These are phyloP conservation scores for Halcyon leucocephala DNA, from an alignment of 2,797 vertebrate genomes.

Conservation along the genomic window DNA sequence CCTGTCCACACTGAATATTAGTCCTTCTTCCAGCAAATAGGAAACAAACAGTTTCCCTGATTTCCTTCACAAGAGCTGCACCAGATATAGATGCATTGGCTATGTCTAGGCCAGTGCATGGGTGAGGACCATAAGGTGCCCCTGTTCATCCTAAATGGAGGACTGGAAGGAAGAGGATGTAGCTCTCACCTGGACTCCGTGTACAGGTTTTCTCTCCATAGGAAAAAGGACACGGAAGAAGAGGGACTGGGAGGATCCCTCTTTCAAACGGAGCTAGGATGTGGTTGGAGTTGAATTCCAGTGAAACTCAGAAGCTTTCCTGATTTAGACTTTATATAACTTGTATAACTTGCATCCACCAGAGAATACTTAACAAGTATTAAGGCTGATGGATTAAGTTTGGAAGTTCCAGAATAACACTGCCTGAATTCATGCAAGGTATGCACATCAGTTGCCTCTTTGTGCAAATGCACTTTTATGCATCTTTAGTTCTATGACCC, in stretches of 20 bases:
- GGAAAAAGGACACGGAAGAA: not conserved
- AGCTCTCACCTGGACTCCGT: not conserved
- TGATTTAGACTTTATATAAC: not conserved
- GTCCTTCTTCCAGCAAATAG: fast-evolving
- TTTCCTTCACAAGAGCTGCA: not conserved
- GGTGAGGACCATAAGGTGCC: not conserved
- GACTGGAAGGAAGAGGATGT: not conserved
- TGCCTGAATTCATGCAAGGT: not conserved
- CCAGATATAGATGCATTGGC: not conserved
- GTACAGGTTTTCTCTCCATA: not conserved
- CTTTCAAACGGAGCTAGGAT: not conserved
- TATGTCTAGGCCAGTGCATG: not conserved
- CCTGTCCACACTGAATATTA: not conserved
- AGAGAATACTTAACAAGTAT: not conserved
- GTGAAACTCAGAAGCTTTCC: not conserved
- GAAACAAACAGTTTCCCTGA: not conserved
- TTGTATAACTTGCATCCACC: not conserved
- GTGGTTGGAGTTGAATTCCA: not conserved
- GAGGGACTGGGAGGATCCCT: not conserved
- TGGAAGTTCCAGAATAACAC: not conserved
- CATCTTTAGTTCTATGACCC: not conserved
- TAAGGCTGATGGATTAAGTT: not conserved
- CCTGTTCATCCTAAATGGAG: not conserved
- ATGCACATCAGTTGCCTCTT: not conserved
- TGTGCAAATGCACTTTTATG: not conserved